These are phyloP conservation scores for Cephalopholis sonnerati DNA, from an alignment of 2,113 vertebrate species.

Conservation along the genomic window DNA sequence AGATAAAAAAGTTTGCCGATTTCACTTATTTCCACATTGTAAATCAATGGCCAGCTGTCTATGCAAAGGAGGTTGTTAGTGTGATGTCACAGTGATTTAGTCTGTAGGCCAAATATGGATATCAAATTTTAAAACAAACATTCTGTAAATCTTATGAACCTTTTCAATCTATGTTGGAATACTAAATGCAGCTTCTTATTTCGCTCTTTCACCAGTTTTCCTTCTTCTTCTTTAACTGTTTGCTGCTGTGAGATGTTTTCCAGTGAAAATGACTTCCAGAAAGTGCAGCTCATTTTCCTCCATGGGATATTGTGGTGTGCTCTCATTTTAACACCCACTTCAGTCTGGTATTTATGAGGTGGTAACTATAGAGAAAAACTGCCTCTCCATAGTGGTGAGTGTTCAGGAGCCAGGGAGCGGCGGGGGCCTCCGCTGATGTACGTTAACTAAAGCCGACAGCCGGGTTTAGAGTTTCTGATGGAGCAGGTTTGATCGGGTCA, in stretches of 20 bases:
- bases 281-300: slow-evolving; percentile 43
- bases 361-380: slow-evolving; percentile 61
- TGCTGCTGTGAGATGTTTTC: slow-evolving; percentile 29
- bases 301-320: slow-evolving; percentile 57
- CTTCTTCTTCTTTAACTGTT: slow-evolving; percentile 11
- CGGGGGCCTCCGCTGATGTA: slow-evolving; percentile 48
- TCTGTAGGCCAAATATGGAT: neutral
- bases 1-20: no score
- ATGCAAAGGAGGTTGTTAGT: no score
- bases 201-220: slow-evolving; percentile 1
- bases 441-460: slow-evolving; percentile 64
- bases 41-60: no score
- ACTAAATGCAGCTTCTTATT: slow-evolving; percentile 10
- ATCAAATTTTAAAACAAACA: neutral
- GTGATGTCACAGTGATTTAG: no score
- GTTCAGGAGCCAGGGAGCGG: slow-evolving; percentile 29
- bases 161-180: neutral
- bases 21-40: no score
- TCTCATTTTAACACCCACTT: slow-evolving; percentile 76
- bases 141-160: neutral
- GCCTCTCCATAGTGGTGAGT: slow-evolving; percentile 38
- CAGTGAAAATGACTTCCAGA: slow-evolving; percentile 48
- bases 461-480: slow-evolving; percentile 56
- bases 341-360: slow-evolving; percentile 77
- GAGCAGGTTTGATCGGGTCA: slow-evolving; percentile 63